Evolutionary conservation across 2,888 invertebrate genomes (phyloP), one percentile per base, ranked within the genome.

Genomic region (Gymnoscelis rufifasciata): DNA sequence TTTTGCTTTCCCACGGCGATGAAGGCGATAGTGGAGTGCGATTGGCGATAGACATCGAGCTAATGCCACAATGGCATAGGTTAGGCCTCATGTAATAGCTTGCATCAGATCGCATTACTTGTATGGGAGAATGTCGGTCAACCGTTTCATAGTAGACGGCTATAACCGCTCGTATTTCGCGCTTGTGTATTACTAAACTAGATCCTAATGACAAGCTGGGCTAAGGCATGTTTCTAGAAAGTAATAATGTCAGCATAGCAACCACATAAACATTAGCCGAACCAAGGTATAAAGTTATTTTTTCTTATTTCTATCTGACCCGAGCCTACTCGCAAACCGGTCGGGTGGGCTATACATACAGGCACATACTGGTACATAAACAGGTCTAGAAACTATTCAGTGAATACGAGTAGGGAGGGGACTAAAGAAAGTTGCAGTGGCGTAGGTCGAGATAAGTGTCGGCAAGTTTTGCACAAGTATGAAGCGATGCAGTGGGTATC

Each of bases 381-480:
- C 68, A 53, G 63, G 67, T 68, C 62, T 66, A 67, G 60, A 64
- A 64, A 66, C 63, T 61, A 60, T 62, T 59, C 51, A 56, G 47
- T 47, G 55, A 46, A 54, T 51, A 55, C 38, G 47, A 47, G 52
- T 30, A 19, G 47, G 54, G 50, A 33, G 48, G 56, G n/a, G 68
- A 62, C 71, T 69, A 77, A 80, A 80, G 80, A 81, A 80, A 82
- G 80, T 75, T 70, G 62, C 68, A 74, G 77, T 81, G 74, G 74
- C 66, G 72, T 82, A 81, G 80, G 81, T 81, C 82, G 76, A 78
- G 72, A 68, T 56, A 58, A 65, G 64, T 58, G 60, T 49, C 47
- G 55, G 57, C 53, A 48, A 54, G 54, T 52, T 58, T 61, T 65
- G 60, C 54, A 59, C 60, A 60, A 62, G 52, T 62, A 60, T 61